phyloP scores from a whole-genome alignment of 2,113 vertebrate genomes.

The Siniperca chuatsi region DNA sequence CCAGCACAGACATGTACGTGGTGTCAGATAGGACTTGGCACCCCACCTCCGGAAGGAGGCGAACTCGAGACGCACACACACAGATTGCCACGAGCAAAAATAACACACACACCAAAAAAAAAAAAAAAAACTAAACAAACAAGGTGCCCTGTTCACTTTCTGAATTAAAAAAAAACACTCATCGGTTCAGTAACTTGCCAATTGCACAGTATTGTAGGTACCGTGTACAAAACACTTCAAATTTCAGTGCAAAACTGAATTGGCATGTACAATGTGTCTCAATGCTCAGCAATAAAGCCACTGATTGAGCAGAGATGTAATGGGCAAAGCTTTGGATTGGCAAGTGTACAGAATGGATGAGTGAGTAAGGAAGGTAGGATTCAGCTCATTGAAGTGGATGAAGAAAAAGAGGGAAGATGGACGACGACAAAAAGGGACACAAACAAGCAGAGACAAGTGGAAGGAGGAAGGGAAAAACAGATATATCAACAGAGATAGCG shows the following conservation, averaged over 20 bases:
- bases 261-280: constrained; percentile 65
- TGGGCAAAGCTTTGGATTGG: constrained; percentile 80
- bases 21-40: constrained; percentile 74
- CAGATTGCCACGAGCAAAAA: constrained; percentile 37
- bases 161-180: constrained; percentile 79
- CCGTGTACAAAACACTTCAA: constrained; percentile 25
- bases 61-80: constrained; percentile 54
- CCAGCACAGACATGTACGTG: constrained; percentile 84
- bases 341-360: constrained; percentile 87
- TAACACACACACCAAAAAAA: constrained; percentile 49
- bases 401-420: constrained; percentile 60
- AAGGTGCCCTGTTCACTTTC: constrained; percentile 75
- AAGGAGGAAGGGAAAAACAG: constrained; percentile 54
- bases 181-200: constrained; percentile 86
- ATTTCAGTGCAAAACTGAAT: constrained; percentile 70
- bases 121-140: constrained; percentile 40
- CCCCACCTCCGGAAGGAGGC: constrained; percentile 73
- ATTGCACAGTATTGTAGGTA: constrained; percentile 32
- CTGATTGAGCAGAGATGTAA: constrained; percentile 68
- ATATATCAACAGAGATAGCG: constrained; percentile 68
- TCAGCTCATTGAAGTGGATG: constrained; percentile 55
- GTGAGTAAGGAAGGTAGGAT: constrained; percentile 76
- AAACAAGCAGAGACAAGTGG: constrained; percentile 60
- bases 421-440: constrained; percentile 46
- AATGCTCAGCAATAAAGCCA: constrained; percentile 67